Base-by-base conservation (phyloP, 2,797 vertebrate species). In the Iguana delicatissima region DNA sequence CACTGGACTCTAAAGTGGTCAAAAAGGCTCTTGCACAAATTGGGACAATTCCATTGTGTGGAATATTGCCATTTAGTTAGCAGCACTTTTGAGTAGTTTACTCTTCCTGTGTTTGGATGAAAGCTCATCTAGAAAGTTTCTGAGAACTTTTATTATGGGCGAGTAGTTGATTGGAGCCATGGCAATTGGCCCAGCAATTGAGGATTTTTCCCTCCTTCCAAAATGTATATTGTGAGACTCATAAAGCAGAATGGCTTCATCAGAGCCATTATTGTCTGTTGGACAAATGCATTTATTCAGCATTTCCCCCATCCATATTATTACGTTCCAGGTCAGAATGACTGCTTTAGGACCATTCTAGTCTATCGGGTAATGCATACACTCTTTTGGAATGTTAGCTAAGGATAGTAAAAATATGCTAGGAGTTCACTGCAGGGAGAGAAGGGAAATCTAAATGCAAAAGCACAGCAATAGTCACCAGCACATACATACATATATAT, bases 141-240 rank as follows among this genome's bases (percentile, higher is more conserved):
- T 87, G 94, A 95, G 96, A 96, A 96, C 95, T 97, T 96, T 92
- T 94, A 95, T 95, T 94, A 94, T 92, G 92, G 94, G 85, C 92
- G 91, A 20, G 76, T 89, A 94, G 92, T 92, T 91, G 94, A 96
- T 95, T 96, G 92, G 96, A 94, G 89, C 84, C 93, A 90, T 95
- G 96, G 95, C 96, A 94, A 92, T 95, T 95, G 95, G 74, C 93
- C 93, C 94, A 81, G 92, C 95, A 95, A 97, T 94, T 95, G 22
- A 95, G 94, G 95, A 95, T 50, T 69, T 12, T 29, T 9, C 1
- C 8, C 64, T n/a, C 52, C 93, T 91, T 89, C 69, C 88, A 93
- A 95, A 95, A 95, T 92, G 89, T 94, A 95, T 94, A 96, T 92
- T 96, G 93, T 94, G 93, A 92, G 91, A 94, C 93, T 92, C 93